Conservation (phyloP, 2,797 vertebrate species). For the Acanthiza pusilla region DNA sequence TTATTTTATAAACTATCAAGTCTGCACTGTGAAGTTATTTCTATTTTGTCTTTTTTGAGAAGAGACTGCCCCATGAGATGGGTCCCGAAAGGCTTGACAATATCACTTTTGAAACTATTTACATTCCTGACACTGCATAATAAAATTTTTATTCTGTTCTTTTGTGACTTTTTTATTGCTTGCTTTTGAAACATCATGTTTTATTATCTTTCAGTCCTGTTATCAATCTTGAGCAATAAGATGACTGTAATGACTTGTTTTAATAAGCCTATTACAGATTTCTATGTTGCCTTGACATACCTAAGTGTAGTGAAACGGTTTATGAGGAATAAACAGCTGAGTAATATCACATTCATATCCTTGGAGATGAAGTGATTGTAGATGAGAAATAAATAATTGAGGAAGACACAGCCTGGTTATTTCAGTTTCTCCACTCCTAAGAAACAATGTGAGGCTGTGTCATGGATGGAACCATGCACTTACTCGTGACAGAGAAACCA, state of each 20-base stretch:
- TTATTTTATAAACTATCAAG: background rate
- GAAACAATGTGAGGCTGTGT: background rate
- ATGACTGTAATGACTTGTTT: constrained; percentile 49
- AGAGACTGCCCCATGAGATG: background rate
- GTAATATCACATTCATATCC: constrained; percentile 3
- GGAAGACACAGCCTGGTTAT: background rate
- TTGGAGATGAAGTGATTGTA: constrained; percentile 22
- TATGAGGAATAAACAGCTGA: constrained; percentile 53
- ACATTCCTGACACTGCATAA: constrained; percentile 54
- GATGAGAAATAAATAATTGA: constrained; percentile 56
- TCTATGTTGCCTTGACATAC: constrained; percentile 45
- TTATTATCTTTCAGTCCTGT: constrained; percentile 57
- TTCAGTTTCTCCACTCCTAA: background rate
- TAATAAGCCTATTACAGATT: constrained; percentile 58
- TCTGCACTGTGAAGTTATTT: background rate
- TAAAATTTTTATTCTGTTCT: constrained; percentile 64
- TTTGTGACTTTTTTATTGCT: constrained; percentile 64
- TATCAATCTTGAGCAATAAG: constrained; percentile 61
- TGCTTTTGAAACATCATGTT: constrained; percentile 59
- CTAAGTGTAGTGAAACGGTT: constrained; percentile 48
- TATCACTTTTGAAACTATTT: constrained; percentile 61
- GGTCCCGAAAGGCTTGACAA: background rate
- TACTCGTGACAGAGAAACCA: background rate
- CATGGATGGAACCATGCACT: background rate
- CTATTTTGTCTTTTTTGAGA: background rate